Conservation (phyloP, 2,113 vertebrate genomes). For the Xyrauchen texanus region DNA sequence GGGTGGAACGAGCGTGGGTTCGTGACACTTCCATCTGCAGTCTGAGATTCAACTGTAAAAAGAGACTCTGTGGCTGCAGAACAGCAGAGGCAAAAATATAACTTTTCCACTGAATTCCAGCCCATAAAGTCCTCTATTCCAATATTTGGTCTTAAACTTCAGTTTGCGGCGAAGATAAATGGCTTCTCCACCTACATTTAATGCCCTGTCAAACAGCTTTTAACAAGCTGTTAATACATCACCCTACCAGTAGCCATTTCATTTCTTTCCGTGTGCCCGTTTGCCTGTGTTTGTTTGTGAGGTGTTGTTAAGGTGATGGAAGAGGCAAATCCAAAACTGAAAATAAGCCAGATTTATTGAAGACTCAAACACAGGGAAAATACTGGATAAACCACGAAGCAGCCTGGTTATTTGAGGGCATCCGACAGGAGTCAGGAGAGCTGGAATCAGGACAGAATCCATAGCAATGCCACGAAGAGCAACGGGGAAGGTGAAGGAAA, state of each 20-base stretch:
- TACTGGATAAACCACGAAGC: too few species aligned
- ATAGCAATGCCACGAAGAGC: too few species aligned
- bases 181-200: conserved; percentile 42
- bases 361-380: too few species aligned
- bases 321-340: too few species aligned
- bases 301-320: background rate
- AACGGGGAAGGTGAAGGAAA: too few species aligned
- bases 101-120: conserved; percentile 36
- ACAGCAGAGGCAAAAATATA: conserved; percentile 43
- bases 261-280: conserved; percentile 24
- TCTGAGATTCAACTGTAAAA: conserved; percentile 37
- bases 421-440: too few species aligned
- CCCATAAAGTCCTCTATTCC: conserved; percentile 45
- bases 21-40: conserved; percentile 44
- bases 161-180: conserved; percentile 33
- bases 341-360: too few species aligned
- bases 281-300: background rate
- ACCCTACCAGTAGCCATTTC: conserved; percentile 15
- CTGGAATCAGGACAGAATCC: too few species aligned
- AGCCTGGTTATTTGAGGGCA: too few species aligned
- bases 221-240: conserved; percentile 28
- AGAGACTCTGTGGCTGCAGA: conserved; percentile 39
- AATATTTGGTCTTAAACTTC: conserved; percentile 42
- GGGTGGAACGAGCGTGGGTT: too few species aligned
- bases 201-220: conserved; percentile 26